Evolutionary conservation across 2,888 invertebrate species (phyloP), one percentile per base, ranked within the genome.

Genomic region (Pristionchus mayeri): DNA sequence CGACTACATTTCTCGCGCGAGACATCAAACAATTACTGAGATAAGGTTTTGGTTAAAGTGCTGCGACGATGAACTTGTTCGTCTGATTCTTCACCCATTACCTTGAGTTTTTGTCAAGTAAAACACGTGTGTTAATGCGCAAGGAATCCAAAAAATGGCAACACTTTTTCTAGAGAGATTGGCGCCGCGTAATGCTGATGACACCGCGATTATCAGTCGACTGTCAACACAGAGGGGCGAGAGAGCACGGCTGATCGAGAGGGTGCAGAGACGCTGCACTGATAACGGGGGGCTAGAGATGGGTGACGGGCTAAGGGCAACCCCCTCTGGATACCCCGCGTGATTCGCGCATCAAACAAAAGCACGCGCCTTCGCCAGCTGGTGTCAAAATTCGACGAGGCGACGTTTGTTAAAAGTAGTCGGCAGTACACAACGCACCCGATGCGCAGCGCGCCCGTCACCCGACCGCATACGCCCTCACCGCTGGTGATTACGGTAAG

Each of bases 401-500:
- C 67, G 67, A 67, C 67, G 67, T n/a, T n/a, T 67, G n/a, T 34
- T 67, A 67, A 30, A 67, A 30, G 30, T 67, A 18, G 34, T 9
- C 37, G 4, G 57, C 57, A 11, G 2, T 37, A 44, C 44, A 44
- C 40, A 34, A 18, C 40, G 21, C 37, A 11, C 18, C 0, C 9
- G 3, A 67, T 67, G 67, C 67, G 67, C 21, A 67, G 67, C n/a
- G 67, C 67, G 40, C 67, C 67, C 40, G 37, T 27, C 18, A 67
- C 67, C 34, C 67, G 67, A n/a, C 67, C 67, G 40, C 67, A 67
- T 37, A 67, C 67, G 40, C 67, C 67, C 34, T 67, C 67, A 37
- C 67, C 67, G 11, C 67, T 67, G 37, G 67, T n/a, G 60, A 37
- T 7, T 67, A 67, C 67, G 67, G 67, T 67, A 67, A 67, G 67